phyloP scores from a whole-genome alignment of 2,113 vertebrate genomes.

The Arvicanthis niloticus region DNA sequence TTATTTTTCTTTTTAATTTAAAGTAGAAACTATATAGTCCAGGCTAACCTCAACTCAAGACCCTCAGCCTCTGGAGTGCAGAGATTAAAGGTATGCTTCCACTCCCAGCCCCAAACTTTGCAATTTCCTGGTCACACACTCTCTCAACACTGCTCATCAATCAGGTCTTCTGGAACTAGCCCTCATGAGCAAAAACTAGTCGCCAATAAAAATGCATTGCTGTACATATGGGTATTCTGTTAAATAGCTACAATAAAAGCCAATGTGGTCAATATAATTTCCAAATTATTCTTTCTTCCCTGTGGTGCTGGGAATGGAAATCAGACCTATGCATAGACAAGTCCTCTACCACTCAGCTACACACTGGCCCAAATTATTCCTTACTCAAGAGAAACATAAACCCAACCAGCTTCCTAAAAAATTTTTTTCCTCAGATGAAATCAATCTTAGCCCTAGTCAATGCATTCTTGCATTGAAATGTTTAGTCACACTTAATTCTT shows the following conservation, averaged over 20 bases:
- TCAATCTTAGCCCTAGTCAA: constrained; percentile 29
- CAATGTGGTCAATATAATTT: background rate
- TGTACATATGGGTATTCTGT: background rate
- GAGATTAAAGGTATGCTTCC: background rate
- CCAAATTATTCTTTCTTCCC: constrained; percentile 24
- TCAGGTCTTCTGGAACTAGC: background rate
- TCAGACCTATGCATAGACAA: background rate
- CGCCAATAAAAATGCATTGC: background rate
- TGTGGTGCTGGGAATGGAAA: background rate
- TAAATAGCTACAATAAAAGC: constrained; percentile 7
- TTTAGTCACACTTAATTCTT: constrained; percentile 57
- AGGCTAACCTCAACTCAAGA: background rate
- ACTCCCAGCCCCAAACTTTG: background rate
- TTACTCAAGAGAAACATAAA: constrained; percentile 46
- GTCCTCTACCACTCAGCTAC: background rate
- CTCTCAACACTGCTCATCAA: background rate
- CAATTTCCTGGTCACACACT: background rate
- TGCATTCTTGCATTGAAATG: constrained; percentile 46
- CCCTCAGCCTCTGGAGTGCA: background rate
- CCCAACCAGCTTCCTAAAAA: constrained; percentile 7
- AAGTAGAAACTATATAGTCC: background rate
- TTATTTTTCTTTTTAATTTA: background rate
- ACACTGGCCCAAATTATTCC: constrained; percentile 8
- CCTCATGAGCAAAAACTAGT: background rate
- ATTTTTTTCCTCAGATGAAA: constrained; percentile 30